A percentile compares a stretch with the other conserved stretches of the same genome.
These are phyloP conservation scores for Erebia aethiops DNA, from an alignment of 2,888 invertebrate species.

Conservation along the genomic window DNA sequence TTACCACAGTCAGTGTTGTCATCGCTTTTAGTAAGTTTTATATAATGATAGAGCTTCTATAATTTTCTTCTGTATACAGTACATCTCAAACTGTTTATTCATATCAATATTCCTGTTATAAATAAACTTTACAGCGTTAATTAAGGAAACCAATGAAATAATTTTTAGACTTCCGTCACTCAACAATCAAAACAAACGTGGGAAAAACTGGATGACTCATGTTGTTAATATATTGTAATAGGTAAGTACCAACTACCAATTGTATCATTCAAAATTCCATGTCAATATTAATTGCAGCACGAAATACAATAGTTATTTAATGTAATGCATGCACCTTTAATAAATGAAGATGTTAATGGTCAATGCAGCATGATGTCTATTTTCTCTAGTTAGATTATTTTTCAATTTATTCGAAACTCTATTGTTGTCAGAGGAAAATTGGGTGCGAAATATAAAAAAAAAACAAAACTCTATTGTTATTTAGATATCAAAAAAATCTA, in stretches of 20 bases:
- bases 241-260: neutral
- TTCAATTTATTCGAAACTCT: conserved; percentile 11
- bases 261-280: neutral
- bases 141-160: no score
- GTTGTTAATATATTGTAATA: neutral
- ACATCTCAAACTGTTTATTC: no score
- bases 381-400: neutral
- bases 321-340: neutral
- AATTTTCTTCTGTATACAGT: no score
- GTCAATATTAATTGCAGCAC: neutral
- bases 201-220: neutral
- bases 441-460: no score
- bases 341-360: neutral
- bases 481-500: no score
- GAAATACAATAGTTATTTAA: neutral
- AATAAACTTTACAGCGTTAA: no score
- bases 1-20: no score
- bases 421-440: no score
- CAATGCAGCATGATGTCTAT: neutral
- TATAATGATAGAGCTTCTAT: no score
- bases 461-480: no score
- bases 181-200: neutral
- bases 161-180: neutral
- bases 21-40: no score
- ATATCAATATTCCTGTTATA: no score